These are phyloP conservation scores for Trichogramma evanescens DNA, from an alignment of 2,888 invertebrate species.

Conservation along the genomic window DNA sequence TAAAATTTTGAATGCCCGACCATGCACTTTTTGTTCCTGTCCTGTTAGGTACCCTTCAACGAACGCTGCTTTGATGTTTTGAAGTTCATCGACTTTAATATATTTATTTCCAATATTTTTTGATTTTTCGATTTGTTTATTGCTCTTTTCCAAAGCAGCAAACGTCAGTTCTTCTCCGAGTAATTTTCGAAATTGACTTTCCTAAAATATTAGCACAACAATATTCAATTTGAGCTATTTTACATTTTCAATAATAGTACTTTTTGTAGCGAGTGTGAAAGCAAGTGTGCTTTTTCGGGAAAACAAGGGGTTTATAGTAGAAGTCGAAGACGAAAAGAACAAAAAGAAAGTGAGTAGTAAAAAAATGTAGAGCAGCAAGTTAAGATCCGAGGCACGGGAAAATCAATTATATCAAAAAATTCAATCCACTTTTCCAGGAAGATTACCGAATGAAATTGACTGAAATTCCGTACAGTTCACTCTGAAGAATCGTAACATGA, in stretches of 20 bases:
- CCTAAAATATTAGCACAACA: slow-evolving; percentile 19
- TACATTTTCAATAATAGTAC: background rate
- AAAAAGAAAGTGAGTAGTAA: no score
- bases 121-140: no score
- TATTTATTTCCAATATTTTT: slow-evolving; percentile 49
- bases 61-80: slow-evolving; percentile 78
- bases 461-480: no score
- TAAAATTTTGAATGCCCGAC: slow-evolving; percentile 51
- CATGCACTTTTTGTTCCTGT: slow-evolving; percentile 41
- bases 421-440: no score
- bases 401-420: no score
- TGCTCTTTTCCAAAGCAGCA: background rate
- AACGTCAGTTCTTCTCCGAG: slow-evolving; percentile 5
- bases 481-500: no score
- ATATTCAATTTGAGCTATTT: background rate
- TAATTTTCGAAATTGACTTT: slow-evolving; percentile 23
- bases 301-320: no score
- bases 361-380: no score
- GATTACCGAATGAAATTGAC: no score
- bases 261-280: background rate
- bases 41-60: slow-evolving; percentile 86
- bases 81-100: slow-evolving; percentile 54
- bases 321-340: no score
- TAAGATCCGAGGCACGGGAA: no score
- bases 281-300: no score